These are phyloP conservation scores for Ia io DNA, from an alignment of 2,113 vertebrate genomes.

Conservation along the genomic window DNA sequence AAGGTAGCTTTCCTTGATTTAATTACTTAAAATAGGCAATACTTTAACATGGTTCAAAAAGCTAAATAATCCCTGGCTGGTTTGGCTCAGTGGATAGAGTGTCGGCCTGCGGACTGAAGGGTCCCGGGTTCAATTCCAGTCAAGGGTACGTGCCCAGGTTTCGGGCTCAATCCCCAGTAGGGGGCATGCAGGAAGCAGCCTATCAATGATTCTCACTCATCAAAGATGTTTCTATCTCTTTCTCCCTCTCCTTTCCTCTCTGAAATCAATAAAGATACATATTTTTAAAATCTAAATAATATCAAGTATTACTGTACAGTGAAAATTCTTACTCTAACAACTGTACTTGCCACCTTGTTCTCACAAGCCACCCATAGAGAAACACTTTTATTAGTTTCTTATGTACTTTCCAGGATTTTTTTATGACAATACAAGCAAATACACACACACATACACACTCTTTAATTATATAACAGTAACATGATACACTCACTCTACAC, in stretches of 20 bases:
- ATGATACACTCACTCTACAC: not conserved
- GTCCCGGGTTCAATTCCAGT: too few species aligned
- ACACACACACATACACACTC: not conserved
- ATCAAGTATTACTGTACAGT: not conserved
- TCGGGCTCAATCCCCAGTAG: too few species aligned
- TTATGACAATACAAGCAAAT: not conserved
- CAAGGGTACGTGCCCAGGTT: too few species aligned
- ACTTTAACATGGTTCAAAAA: slow-evolving; percentile 9
- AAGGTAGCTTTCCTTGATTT: not conserved
- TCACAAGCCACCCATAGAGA: not conserved
- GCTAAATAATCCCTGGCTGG: not conserved
- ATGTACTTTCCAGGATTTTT: slow-evolving; percentile 5
- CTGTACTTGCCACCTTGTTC: not conserved
- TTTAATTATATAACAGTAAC: not conserved
- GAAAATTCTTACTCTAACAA: slow-evolving; percentile 23
- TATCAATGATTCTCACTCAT: too few species aligned
- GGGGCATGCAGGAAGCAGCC: too few species aligned
- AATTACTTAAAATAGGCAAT: not conserved
- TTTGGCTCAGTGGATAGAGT: too few species aligned
- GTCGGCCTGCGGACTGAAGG: too few species aligned
- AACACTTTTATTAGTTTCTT: not conserved
- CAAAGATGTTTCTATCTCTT: too few species aligned
- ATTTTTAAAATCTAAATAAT: not conserved
- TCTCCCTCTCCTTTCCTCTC: too few species aligned
- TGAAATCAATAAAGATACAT: too few species aligned